phyloP scores from a whole-genome alignment of 2,113 vertebrate genomes.

The Nibea albiflora region DNA sequence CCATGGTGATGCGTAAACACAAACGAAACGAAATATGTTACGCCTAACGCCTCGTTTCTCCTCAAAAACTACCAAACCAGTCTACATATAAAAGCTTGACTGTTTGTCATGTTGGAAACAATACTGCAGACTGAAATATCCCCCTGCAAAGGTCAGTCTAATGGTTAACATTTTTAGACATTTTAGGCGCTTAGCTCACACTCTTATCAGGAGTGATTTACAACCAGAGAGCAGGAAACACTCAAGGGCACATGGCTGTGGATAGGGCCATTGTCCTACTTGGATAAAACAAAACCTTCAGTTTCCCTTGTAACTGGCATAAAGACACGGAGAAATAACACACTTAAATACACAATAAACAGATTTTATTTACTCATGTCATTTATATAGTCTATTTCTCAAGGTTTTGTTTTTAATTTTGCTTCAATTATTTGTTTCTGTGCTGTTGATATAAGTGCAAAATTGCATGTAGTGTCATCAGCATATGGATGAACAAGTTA shows the following conservation, averaged over 20 bases:
- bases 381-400: not conserved
- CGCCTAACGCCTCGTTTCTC: not conserved
- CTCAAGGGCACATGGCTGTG: conserved; percentile 13
- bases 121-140: conserved; percentile 19
- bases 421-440: not conserved
- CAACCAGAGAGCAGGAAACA: conserved; percentile 28
- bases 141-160: conserved; percentile 56
- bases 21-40: not conserved
- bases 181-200: conserved; percentile 38
- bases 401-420: not conserved
- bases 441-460: not conserved
- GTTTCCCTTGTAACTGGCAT: not conserved
- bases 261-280: not conserved
- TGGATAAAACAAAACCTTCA: not conserved
- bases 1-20: not conserved
- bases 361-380: not conserved
- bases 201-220: conserved; percentile 49
- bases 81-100: conserved; percentile 9
- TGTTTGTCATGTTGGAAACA: not conserved
- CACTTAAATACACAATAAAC: not conserved
- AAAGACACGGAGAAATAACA: not conserved
- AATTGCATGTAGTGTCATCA: not conserved
- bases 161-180: conserved; percentile 55
- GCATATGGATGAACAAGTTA: not conserved
- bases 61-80: not conserved